Base-by-base conservation (phyloP, 2,888 invertebrate genomes). In the Strigamia maritima region DNA sequence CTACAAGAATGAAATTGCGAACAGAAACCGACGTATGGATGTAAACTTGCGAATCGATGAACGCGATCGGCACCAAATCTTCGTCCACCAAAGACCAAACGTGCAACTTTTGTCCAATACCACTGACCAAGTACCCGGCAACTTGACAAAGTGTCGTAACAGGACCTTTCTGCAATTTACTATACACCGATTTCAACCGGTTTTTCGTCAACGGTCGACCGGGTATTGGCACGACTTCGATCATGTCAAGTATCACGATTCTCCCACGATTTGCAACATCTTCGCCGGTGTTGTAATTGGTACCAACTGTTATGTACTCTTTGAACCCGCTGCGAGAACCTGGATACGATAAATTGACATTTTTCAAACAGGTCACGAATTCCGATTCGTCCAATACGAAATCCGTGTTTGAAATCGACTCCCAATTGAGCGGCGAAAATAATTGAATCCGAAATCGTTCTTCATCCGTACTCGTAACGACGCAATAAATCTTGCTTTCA, bases 31-130 rank as follows among this genome's bases (percentile, higher is more conserved):
- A 92, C 84, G 94, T 92, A 87, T 98, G 98, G 70, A 98, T 96
- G 87, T 98, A 99, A 82, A 99, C 95, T 87, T 98, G 96, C 1
- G 98, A 96, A 87, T 99, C 99, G 81, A 99, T 97, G 87, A 99
- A 99, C 38, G 99, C 98, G 74, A 98, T 94, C 78, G 98, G 99
- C 77, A 96, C 94, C 26, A 99, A 89, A 85, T 98, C 97, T 84
- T 95, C 94, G 87, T 99, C 98, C 85, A 97, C 97, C 81, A 98
- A 87, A 85, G 97, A 95, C 98, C 98, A 99, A 82, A 99, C 93
- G 88, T 98, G 99, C 81, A 98, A 94, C 94, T 98, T 99, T 86
- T 98, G 98, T 1, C 99, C 99, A 49, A 99, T 94, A 1, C 98
- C 98, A 0, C 97, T 95, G 14, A 99, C 93, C 16, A 99, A 89